phyloP scores from a whole-genome alignment of 2,888 invertebrate species.

The Ormyrus rosae region DNA sequence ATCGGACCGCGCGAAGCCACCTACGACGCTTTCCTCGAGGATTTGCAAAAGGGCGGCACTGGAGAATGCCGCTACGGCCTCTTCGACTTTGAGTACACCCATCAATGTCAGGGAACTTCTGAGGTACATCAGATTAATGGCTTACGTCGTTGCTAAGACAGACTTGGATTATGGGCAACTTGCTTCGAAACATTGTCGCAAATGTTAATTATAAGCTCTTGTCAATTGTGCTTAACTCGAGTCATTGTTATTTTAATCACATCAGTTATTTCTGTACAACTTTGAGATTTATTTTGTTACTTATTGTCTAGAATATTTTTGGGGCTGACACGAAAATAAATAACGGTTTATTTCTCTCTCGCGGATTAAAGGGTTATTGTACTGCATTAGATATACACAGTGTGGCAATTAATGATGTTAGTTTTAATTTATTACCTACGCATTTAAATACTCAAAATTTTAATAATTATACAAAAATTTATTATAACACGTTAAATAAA shows the following conservation, averaged over 20 bases:
- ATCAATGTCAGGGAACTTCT: conserved; percentile 97
- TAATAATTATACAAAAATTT: too few species aligned
- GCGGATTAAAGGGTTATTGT: too few species aligned
- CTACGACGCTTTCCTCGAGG: conserved; percentile 95
- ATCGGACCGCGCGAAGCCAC: conserved; percentile 93
- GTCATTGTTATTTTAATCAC: conserved; percentile 28
- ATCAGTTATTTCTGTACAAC: conserved; percentile 26
- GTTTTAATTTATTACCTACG: too few species aligned
- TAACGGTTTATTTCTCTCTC: too few species aligned
- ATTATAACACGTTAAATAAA: too few species aligned
- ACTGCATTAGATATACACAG: too few species aligned
- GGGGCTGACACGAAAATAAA: not conserved
- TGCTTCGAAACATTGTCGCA: not conserved
- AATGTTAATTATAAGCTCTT: not conserved
- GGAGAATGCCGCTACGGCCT: conserved; percentile 99
- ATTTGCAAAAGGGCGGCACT: conserved; percentile 92
- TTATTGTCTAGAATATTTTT: not conserved
- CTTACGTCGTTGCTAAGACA: too few species aligned
- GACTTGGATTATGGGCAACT: too few species aligned
- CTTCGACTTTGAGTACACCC: conserved; percentile 98
- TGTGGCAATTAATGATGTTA: too few species aligned
- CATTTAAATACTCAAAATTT: too few species aligned
- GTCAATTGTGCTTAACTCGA: not conserved
- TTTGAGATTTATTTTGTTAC: conserved; percentile 14
- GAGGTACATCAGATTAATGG: conserved; percentile 77